These are phyloP conservation scores for Stenchaetothrips biformis DNA, from an alignment of 2,888 invertebrate species.

Conservation along the genomic window DNA sequence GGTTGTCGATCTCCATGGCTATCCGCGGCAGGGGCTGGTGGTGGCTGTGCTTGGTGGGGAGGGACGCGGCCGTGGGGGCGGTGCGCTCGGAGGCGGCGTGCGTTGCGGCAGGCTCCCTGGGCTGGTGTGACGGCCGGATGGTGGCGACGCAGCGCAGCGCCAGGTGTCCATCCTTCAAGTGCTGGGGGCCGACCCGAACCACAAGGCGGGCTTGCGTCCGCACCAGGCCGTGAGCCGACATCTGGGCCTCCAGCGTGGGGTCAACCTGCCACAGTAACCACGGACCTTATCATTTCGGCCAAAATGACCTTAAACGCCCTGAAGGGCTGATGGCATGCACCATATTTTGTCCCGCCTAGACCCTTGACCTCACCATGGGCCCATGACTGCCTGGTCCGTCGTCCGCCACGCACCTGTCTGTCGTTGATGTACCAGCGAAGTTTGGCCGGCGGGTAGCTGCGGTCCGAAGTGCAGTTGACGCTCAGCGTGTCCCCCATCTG, in stretches of 20 bases:
- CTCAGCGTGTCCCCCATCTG: slow-evolving; percentile 49
- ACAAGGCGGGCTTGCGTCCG: slow-evolving; percentile 54
- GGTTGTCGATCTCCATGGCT: slow-evolving; percentile 20
- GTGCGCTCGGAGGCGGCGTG: slow-evolving; percentile 38
- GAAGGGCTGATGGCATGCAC: too few species aligned
- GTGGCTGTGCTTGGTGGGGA: slow-evolving; percentile 30
- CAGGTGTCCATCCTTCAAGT: slow-evolving; percentile 57
- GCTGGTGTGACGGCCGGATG: slow-evolving; percentile 54
- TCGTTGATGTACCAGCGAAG: slow-evolving; percentile 51
- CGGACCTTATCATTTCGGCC: neutral
- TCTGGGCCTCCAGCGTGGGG: slow-evolving; percentile 51
- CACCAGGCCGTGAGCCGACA: slow-evolving; percentile 54
- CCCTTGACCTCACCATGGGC: too few species aligned
- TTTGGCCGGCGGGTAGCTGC: slow-evolving; percentile 48
- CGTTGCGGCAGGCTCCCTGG: slow-evolving; percentile 51
- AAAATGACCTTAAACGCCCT: too few species aligned
- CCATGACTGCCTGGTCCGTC: too few species aligned
- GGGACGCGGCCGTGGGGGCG: slow-evolving; percentile 28
- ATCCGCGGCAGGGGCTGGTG: slow-evolving; percentile 11
- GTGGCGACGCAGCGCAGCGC: slow-evolving; percentile 57
- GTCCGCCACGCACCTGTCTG: slow-evolving; percentile 44
- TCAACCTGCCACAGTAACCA: slow-evolving; percentile 46
- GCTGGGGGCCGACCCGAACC: slow-evolving; percentile 52
- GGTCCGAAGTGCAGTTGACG: slow-evolving; percentile 50
- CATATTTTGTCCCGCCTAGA: too few species aligned